phyloP scores from a whole-genome alignment of 2,888 invertebrate species.

The Eumacrocentrus americanus region DNA sequence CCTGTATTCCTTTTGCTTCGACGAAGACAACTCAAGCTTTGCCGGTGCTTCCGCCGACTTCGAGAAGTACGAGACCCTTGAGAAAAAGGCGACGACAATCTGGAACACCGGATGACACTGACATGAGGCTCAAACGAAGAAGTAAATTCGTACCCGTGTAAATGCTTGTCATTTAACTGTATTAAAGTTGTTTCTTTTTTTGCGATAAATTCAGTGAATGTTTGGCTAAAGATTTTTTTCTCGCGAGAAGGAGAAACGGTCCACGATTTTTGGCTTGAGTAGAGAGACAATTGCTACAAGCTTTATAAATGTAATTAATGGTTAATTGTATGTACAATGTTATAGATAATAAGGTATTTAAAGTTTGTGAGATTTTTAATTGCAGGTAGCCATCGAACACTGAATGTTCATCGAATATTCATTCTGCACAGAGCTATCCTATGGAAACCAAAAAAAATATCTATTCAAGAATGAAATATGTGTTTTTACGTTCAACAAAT shows the following conservation, averaged over 20 bases:
- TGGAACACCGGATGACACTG: slow-evolving; percentile 34
- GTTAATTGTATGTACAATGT: background rate
- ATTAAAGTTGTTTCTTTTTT: too few species aligned
- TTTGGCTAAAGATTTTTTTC: background rate
- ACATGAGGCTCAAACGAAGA: slow-evolving; percentile 41
- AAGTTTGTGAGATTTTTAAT: background rate
- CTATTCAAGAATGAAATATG: background rate
- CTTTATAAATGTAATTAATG: background rate
- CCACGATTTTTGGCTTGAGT: background rate
- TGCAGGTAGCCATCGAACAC: background rate
- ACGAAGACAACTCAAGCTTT: background rate
- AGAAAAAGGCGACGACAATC: slow-evolving; percentile 42
- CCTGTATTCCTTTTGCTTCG: slow-evolving; percentile 18
- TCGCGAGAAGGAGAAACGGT: too few species aligned
- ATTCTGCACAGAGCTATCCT: background rate
- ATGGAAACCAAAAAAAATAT: background rate
- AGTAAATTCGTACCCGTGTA: slow-evolving; percentile 45
- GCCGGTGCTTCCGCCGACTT: background rate
- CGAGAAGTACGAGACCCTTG: slow-evolving; percentile 29
- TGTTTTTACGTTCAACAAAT: background rate
- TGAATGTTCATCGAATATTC: background rate
- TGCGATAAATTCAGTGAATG: background rate
- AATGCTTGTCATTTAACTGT: slow-evolving; percentile 24
- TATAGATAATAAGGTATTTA: background rate
- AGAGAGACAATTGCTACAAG: background rate